phyloP scores from a whole-genome alignment of 2,888 invertebrate species.

The Clunio marinus region DNA sequence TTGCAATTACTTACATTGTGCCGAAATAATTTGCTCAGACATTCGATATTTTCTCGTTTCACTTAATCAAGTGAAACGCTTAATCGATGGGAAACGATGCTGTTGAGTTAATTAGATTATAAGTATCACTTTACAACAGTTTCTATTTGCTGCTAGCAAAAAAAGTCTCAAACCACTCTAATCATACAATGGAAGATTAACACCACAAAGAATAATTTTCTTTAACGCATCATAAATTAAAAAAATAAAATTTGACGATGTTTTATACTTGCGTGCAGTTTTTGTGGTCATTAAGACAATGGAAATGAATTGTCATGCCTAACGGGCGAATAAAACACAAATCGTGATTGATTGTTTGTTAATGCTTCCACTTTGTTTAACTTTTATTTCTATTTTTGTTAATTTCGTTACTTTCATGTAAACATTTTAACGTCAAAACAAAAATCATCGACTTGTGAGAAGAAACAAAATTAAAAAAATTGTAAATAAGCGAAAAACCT shows the following conservation, averaged over 20 bases:
- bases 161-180: too few species aligned
- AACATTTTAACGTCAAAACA: too few species aligned
- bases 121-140: not conserved
- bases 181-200: slow-evolving; percentile 8
- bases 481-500: too few species aligned
- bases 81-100: not conserved
- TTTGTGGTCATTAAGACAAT: slow-evolving; percentile 1
- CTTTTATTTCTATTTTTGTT: too few species aligned
- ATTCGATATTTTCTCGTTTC: not conserved
- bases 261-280: not conserved
- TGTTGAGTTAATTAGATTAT: slow-evolving; percentile 31
- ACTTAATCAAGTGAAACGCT: not conserved
- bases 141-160: not conserved
- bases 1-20: slow-evolving; percentile 22
- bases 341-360: slow-evolving; percentile 35
- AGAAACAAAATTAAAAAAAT: not conserved
- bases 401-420: too few species aligned
- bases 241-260: too few species aligned
- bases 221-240: slow-evolving; percentile 13
- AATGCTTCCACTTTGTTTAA: slow-evolving; percentile 29
- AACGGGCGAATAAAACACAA: not conserved
- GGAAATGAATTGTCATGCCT: not conserved
- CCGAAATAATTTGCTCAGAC: slow-evolving; percentile 26
- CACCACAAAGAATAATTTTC: not conserved
- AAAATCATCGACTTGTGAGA: too few species aligned